phyloP scores from a whole-genome alignment of 2,888 invertebrate species.

The Sesamia inferens region DNA sequence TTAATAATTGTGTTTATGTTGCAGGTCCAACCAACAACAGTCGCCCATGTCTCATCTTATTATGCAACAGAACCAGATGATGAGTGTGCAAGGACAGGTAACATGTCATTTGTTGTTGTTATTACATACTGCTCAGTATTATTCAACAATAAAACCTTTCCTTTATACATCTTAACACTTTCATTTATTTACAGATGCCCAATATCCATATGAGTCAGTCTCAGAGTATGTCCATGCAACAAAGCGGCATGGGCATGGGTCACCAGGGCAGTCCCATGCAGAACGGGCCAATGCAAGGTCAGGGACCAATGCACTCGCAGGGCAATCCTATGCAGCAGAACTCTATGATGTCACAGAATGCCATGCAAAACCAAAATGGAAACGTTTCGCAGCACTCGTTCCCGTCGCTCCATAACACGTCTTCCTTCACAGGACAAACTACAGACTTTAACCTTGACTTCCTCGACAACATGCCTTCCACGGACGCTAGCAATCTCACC shows the following conservation, averaged over 20 bases:
- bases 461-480: constrained; percentile 94
- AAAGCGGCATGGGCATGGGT: constrained; percentile 75
- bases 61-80: constrained; percentile 89
- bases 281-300: constrained; percentile 71
- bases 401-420: constrained; percentile 80
- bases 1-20: constrained; percentile 60
- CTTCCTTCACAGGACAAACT: constrained; percentile 87
- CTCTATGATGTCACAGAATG: constrained; percentile 75
- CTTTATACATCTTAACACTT: background rate
- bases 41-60: constrained; percentile 88
- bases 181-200: constrained; percentile 86
- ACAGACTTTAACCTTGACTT: constrained; percentile 95
- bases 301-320: constrained; percentile 71
- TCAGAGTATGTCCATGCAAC: constrained; percentile 91
- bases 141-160: constrained; percentile 1
- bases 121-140: background rate
- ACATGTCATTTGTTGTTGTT: constrained; percentile 46
- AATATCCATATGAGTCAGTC: constrained; percentile 93
- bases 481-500: constrained; percentile 93
- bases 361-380: constrained; percentile 66
- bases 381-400: constrained; percentile 69
- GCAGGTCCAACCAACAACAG: constrained; percentile 87
- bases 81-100: constrained; percentile 89
- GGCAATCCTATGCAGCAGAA: constrained; percentile 70
- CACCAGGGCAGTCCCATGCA: constrained; percentile 76